Percentiles rank a stretch among this genome's conserved stretches.
These are phyloP conservation scores for Coptotermes formosanus DNA, from an alignment of 1,140 invertebrate species.

Conservation along the genomic window DNA sequence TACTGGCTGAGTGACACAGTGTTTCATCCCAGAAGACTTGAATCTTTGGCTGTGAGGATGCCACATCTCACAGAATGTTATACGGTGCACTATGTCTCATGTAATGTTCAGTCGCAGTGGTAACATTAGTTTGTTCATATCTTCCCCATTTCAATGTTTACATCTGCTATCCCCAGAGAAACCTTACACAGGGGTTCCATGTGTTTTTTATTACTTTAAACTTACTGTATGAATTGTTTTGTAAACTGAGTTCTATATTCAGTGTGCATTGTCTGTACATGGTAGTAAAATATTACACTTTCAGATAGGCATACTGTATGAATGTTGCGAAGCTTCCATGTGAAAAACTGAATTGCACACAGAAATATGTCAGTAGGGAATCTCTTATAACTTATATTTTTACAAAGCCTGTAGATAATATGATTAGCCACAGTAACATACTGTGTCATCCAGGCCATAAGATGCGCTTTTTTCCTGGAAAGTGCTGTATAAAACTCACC, in stretches of 20 bases:
- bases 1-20: too few species aligned
- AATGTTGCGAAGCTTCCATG: slow-evolving; percentile 10
- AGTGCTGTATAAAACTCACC: too few species aligned
- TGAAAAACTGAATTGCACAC: background rate
- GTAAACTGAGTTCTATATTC: background rate
- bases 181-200: too few species aligned
- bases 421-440: background rate
- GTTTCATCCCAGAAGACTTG: too few species aligned
- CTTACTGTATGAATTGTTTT: background rate
- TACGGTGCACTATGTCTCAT: too few species aligned
- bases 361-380: background rate
- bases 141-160: too few species aligned
- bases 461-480: too few species aligned
- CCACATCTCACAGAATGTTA: too few species aligned
- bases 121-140: too few species aligned
- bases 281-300: background rate
- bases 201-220: background rate
- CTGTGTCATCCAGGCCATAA: background rate
- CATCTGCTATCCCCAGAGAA: too few species aligned
- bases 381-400: background rate
- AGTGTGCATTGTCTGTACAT: background rate
- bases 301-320: background rate
- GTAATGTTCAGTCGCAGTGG: too few species aligned
- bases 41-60: too few species aligned
- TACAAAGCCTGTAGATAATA: background rate